Percentiles rank a stretch among this genome's conserved stretches.
phyloP scores from a whole-genome alignment of 2,113 vertebrate genomes.

The Puntigrus tetrazona region DNA sequence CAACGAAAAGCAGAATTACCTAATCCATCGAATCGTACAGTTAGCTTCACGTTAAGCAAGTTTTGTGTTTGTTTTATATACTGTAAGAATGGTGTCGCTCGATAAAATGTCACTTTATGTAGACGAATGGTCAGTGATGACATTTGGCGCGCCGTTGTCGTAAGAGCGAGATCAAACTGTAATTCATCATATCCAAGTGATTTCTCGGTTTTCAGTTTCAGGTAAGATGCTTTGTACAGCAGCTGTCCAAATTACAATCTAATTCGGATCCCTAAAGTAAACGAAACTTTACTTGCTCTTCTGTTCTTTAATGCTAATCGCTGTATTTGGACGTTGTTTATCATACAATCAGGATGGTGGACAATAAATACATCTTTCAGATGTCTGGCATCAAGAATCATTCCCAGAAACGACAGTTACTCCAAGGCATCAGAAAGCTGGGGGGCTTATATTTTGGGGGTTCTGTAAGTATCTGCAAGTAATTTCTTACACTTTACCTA shows the following conservation, averaged over 20 bases:
- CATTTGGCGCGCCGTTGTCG: not conserved
- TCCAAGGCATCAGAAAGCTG: constrained; percentile 70
- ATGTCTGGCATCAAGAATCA: constrained; percentile 75
- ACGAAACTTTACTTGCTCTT: not conserved
- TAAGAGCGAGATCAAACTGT: not conserved
- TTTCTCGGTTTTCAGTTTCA: not conserved
- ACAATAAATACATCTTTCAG: constrained; percentile 67
- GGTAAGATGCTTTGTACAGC: not conserved
- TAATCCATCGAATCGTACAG: not conserved
- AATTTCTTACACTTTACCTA: too few species aligned
- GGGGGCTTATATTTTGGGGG: constrained; percentile 74
- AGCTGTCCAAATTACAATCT: not conserved
- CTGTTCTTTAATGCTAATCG: not conserved
- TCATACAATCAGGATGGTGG: constrained; percentile 62
- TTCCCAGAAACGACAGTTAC: constrained; percentile 65
- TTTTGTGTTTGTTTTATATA: not conserved
- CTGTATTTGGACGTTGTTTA: not conserved
- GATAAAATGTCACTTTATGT: not conserved
- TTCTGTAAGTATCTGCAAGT: constrained; percentile 69
- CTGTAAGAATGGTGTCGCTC: not conserved
- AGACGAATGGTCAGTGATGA: not conserved
- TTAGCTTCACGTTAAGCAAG: not conserved
- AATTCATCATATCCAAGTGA: not conserved
- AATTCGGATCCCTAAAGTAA: not conserved
- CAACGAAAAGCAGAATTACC: not conserved